Percentiles rank a stretch among this genome's conserved stretches.
phyloP scores from a whole-genome alignment of 2,888 invertebrate species.

The Xiphydria camelus region DNA sequence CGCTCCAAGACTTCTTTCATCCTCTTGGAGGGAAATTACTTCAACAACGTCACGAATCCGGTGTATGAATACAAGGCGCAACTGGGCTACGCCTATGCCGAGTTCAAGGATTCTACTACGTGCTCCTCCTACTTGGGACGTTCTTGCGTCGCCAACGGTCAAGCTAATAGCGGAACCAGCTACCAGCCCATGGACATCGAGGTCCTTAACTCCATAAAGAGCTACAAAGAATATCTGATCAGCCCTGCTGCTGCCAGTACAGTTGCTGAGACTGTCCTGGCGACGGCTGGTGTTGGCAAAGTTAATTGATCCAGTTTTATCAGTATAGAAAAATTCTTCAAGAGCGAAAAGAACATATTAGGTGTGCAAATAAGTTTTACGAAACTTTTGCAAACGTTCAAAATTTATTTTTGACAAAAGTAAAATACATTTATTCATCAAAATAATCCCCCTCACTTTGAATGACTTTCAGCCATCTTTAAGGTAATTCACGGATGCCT shows the following conservation, averaged over 20 bases:
- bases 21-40: background rate
- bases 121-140: background rate
- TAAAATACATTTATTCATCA: too few relatives aligned
- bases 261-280: background rate
- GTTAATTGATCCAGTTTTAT: too few relatives aligned
- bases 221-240: background rate
- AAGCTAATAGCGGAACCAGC: background rate
- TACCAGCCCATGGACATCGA: background rate
- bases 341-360: too few relatives aligned
- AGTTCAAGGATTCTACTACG: background rate
- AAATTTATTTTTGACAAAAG: too few relatives aligned
- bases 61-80: background rate
- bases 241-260: background rate
- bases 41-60: background rate
- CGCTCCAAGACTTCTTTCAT: background rate
- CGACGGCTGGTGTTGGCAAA: background rate
- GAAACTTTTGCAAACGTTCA: too few relatives aligned
- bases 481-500: too few relatives aligned
- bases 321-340: too few relatives aligned
- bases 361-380: too few relatives aligned
- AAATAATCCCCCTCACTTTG: too few relatives aligned
- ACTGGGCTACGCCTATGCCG: background rate
- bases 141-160: background rate
- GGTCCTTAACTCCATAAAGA: background rate
- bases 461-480: too few relatives aligned